Conservation (phyloP, 2,797 vertebrate species). For the Otolemur crassicaudatus region DNA sequence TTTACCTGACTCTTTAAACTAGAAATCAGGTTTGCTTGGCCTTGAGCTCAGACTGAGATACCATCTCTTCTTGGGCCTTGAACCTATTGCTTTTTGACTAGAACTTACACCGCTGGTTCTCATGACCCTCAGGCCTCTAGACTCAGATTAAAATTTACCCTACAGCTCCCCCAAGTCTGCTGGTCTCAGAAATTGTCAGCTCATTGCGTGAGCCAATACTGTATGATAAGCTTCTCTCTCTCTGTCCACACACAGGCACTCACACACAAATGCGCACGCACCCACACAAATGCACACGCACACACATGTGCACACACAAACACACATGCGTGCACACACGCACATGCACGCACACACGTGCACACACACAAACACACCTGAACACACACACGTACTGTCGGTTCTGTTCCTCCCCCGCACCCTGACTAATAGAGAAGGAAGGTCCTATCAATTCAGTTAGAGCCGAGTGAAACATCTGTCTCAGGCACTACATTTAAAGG, state of each 20-base stretch:
- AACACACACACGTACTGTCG: neutral
- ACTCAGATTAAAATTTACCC: rapidly evolving
- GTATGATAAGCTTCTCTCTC: neutral
- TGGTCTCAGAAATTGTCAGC: neutral
- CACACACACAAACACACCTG: no score
- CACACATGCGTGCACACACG: no score
- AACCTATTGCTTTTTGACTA: neutral
- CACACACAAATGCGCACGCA: no score
- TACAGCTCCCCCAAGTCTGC: rapidly evolving
- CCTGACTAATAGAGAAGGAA: neutral
- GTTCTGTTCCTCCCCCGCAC: neutral
- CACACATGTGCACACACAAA: rapidly evolving
- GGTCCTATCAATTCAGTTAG: neutral
- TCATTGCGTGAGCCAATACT: no score
- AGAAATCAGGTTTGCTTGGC: neutral
- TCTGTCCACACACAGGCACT: no score
- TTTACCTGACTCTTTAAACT: no score
- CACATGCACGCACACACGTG: no score
- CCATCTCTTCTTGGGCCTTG: neutral
- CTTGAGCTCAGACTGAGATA: no score
- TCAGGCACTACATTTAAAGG: neutral
- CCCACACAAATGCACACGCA: no score
- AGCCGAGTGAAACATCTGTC: neutral
- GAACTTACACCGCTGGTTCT: rapidly evolving
- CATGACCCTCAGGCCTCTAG: no score